Conservation (phyloP, 1,140 invertebrate species). For the Chlorops oryzae region DNA sequence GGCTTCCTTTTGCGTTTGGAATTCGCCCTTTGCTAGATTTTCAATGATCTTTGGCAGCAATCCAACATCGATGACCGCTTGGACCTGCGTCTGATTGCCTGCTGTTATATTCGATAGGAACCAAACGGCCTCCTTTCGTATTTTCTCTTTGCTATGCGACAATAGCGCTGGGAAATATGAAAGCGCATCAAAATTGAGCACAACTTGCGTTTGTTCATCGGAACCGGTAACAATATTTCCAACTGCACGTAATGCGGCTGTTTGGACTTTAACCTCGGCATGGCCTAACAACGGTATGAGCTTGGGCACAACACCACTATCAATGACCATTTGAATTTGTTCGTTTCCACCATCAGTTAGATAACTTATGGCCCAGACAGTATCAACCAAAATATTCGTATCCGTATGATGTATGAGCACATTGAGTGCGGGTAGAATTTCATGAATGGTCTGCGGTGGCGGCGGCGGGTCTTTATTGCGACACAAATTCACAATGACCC, state of each 20-base stretch:
- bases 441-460: slow-evolving; percentile 76
- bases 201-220: slow-evolving; percentile 96
- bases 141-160: slow-evolving; percentile 73
- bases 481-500: slow-evolving; percentile 96
- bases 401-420: slow-evolving; percentile 92
- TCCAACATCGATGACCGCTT: slow-evolving; percentile 92
- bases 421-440: slow-evolving; percentile 91
- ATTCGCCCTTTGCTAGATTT: slow-evolving; percentile 90
- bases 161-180: slow-evolving; percentile 86
- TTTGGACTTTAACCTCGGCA: slow-evolving; percentile 96
- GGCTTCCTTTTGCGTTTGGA: slow-evolving; percentile 98
- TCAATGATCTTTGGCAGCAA: slow-evolving; percentile 91
- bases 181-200: slow-evolving; percentile 87
- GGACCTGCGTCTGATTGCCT: slow-evolving; percentile 94
- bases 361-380: slow-evolving; percentile 98
- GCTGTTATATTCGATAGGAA: slow-evolving; percentile 98
- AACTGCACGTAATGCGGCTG: slow-evolving; percentile 90
- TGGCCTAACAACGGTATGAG: slow-evolving; percentile 92
- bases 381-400: slow-evolving; percentile 96
- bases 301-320: slow-evolving; percentile 89
- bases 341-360: slow-evolving; percentile 97
- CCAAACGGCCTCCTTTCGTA: slow-evolving; percentile 95
- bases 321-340: slow-evolving; percentile 98
- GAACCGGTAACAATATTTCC: slow-evolving; percentile 99
- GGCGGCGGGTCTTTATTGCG: slow-evolving; percentile 93